Evolutionary conservation across 2,888 invertebrate genomes (phyloP), one percentile per base, ranked within the genome.

Genomic region (Osmoderma eremita): DNA sequence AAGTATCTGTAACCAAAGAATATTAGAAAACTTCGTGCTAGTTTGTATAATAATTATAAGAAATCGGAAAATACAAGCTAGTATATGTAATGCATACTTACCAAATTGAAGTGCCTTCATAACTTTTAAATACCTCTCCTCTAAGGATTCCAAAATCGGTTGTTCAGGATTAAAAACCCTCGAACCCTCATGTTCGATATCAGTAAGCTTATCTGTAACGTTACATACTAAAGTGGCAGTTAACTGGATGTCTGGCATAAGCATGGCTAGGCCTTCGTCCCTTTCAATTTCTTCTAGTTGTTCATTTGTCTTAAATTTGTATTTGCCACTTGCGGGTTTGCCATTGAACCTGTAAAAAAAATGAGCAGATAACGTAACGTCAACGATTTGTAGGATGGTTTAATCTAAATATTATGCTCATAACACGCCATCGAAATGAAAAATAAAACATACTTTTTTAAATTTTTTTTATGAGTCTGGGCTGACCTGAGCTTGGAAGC

Each of bases 61-160:
- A 10, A 48, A 17, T 13, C 30, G 1, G 48, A 1, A 63, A 63
- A 30, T 15, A 13, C 13, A 67, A 66, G 56, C 13, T 50, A 22
- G 12, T 5, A 24, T 30, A 30, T 30, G 30, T 1, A 30, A 30
- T 10, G 20, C 2, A 18, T 13, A 79, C 86, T 84, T 77, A 93
- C 93, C 92, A 82, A 96, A 97, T 84, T 96, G 96, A 75, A 95
- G 84, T 77, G 88, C 88, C 77, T 92, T 92, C 95, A 97, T 95
- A 70, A 94, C 88, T 77, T 90, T 91, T 71, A 95, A 86, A 83
- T 97, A 97, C 62, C 91, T 86, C 76, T 92, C 90, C 73, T 92
- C 92, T 36, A 89, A 80, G 0, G 91, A 88, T 71, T 83, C 83
- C 30, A 83, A 83, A 0, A 87, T 75, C 0, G 85, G 84, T 61